phyloP scores from a whole-genome alignment of 2,113 vertebrate genomes.

The Nannospalax galili region DNA sequence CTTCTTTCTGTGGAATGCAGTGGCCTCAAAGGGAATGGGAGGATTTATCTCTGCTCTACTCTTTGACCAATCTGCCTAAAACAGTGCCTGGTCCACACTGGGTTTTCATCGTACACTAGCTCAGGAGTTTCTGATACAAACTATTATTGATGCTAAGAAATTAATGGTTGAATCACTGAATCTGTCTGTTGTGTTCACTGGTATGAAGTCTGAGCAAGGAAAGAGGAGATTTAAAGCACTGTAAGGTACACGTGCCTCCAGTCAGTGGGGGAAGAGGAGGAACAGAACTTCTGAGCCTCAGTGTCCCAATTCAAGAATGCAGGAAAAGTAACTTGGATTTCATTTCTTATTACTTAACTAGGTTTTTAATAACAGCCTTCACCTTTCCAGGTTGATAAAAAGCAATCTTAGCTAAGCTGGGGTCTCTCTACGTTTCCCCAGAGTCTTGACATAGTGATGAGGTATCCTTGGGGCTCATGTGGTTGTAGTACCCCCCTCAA shows the following conservation, averaged over 20 bases:
- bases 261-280: rapidly evolving
- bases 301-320: neutral
- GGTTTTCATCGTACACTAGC: neutral
- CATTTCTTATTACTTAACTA: neutral
- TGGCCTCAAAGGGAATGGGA: no score
- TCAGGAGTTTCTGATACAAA: neutral
- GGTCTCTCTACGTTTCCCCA: neutral
- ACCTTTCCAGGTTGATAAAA: neutral
- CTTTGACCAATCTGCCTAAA: neutral
- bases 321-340: neutral
- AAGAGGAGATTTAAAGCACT: neutral
- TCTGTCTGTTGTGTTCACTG: neutral
- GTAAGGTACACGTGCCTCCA: neutral
- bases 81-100: neutral
- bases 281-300: neutral
- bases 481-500: neutral
- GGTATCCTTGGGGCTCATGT: neutral
- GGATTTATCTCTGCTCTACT: neutral
- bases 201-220: neutral
- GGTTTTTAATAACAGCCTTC: neutral
- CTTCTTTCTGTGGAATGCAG: neutral
- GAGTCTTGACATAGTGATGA: neutral
- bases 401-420: neutral
- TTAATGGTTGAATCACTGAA: neutral
- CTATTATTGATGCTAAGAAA: no score